Evolutionary conservation across 2,113 vertebrate species (phyloP).

Genomic region (Emydocephalus ijimae): DNA sequence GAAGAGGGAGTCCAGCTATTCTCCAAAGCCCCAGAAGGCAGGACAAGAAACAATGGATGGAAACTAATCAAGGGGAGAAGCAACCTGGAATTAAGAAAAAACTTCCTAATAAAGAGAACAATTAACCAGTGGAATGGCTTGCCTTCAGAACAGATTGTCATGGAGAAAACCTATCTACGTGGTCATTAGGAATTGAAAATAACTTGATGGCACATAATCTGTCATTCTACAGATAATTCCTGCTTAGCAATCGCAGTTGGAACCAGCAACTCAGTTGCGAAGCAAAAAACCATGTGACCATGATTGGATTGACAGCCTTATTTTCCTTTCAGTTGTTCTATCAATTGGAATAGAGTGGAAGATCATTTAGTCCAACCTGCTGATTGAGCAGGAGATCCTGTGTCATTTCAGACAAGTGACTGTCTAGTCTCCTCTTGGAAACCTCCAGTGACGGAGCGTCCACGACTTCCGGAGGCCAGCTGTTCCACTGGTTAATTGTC

Average conservation of each 20-base stretch:
- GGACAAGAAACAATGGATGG: neutral
- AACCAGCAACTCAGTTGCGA: neutral
- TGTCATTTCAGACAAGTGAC: no score
- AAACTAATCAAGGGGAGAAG: neutral
- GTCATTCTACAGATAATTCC: neutral
- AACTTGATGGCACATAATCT: no score
- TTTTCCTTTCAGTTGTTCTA: neutral
- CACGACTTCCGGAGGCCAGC: no score
- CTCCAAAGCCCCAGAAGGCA: neutral
- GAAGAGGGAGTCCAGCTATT: neutral
- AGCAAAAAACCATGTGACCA: neutral
- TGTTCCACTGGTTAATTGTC: no score
- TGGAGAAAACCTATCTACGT: neutral
- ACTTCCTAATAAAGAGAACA: neutral
- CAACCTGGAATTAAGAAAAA: neutral
- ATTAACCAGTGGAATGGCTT: neutral
- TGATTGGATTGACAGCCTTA: neutral
- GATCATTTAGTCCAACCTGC: no score
- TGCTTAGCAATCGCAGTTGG: neutral
- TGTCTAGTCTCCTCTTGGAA: no score
- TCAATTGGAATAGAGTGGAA: no score
- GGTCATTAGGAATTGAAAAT: neutral
- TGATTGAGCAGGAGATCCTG: no score
- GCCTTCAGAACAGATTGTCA: neutral
- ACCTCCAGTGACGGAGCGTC: no score